Base-by-base conservation (phyloP, 2,888 invertebrate genomes). In the Diarsia mendica region DNA sequence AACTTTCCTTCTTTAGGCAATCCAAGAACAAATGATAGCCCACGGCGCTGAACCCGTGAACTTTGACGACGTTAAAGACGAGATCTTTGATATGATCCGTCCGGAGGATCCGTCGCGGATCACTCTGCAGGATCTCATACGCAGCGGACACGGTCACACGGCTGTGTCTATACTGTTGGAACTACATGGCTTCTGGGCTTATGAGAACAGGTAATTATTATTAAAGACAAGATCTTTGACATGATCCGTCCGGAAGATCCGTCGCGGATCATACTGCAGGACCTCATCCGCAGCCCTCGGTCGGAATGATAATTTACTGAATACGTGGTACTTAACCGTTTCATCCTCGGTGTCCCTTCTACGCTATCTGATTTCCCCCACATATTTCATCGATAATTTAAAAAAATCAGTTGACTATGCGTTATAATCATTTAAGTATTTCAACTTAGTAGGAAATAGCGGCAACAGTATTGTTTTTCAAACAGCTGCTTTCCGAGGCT, bases 31-130 rank as follows among this genome's bases (percentile, higher is more conserved):
- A 93, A 98, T 99, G 97, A 97, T 97, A 74, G 97, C 98, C 11
- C 98, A 98, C 92, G 98, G 98, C 48, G 98, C 98, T n/a, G 99
- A 99, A 84, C 98, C 98, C 0, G 98, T 99, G 0, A 98, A 97
- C 87, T 99, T 99, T 93, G 98, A 99, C 87, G 99, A 99, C 95
- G 98, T 99, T 0, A 99, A 99, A 93, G 99, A 99, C 96, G 99
- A 99, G 4, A 98, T 99, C 86, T 99, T 99, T 96, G 99, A 99
- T 95, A 99, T 99, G 99, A 98, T 99, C 2, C 98, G 99, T 82
- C 99, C 99, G 0, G 97, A 97, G 77, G 97, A 99, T 93, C 98
- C 98, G 0, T 96, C 97, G 15, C 97, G 97, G 92, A 99, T 99
- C 85, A 99, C 99, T 0, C 95, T 99, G 5, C 97, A 90, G 87